These are phyloP conservation scores for Magallana nippona DNA, from an alignment of 2,888 invertebrate species.

Conservation along the genomic window DNA sequence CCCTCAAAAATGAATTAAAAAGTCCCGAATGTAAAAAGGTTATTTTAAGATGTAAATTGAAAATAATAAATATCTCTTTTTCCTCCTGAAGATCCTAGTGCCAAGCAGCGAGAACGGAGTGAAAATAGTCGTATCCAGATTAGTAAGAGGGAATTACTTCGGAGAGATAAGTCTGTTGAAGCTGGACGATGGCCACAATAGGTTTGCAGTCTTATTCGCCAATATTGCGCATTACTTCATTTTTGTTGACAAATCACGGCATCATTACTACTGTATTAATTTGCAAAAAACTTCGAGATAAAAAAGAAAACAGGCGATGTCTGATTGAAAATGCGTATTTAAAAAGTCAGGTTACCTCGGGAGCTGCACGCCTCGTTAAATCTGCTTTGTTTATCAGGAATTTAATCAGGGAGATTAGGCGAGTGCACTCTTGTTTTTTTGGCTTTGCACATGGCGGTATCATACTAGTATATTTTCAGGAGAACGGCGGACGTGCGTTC, in stretches of 20 bases:
- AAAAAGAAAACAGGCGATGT: background rate
- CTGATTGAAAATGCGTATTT: background rate
- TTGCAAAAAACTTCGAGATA: background rate
- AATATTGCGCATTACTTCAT: no score
- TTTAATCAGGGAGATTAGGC: slow-evolving; percentile 2
- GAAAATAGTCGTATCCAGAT: slow-evolving; percentile 70
- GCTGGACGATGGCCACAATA: slow-evolving; percentile 75
- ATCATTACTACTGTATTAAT: no score
- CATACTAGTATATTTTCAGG: slow-evolving; percentile 51
- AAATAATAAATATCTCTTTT: background rate
- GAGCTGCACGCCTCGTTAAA: slow-evolving; percentile 1
- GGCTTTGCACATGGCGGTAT: background rate
- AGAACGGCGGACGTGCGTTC: slow-evolving; percentile 76
- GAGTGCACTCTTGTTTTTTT: background rate
- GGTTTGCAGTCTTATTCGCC: slow-evolving; percentile 53
- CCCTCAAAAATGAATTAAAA: no score
- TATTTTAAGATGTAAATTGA: no score
- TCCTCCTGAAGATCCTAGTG: slow-evolving; percentile 68
- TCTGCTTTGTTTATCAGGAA: slow-evolving; percentile 11
- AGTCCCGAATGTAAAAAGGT: no score
- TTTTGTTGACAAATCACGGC: no score
- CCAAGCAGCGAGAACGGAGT: slow-evolving; percentile 62
- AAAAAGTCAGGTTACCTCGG: background rate
- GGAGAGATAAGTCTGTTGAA: slow-evolving; percentile 77
- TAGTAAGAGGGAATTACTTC: slow-evolving; percentile 76